Base-by-base conservation (phyloP, 2,797 vertebrate genomes). In the Coregonus suidteri region DNA sequence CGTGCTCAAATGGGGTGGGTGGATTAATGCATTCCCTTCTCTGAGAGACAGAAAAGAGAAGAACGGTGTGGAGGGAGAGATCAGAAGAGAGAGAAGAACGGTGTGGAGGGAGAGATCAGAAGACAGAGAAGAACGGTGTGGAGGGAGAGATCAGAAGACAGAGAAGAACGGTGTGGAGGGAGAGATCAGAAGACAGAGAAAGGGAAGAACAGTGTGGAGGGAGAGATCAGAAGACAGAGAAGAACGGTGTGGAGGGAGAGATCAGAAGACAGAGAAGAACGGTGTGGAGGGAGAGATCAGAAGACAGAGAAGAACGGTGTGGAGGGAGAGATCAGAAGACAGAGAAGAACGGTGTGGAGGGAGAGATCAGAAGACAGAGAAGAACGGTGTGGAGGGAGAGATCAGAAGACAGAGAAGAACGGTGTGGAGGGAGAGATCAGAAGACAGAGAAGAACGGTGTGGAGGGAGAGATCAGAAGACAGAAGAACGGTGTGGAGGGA, bases 31-130 rank as follows among this genome's bases (percentile, higher is more conserved):
- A 13, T 47, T 41, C 35, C 47, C 34, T 47, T 70, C 68, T 20
- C 31, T n/a, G 7, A 25, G 71, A 56, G 51, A 34, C 25, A 25
- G 25, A 6, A 34, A 35, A 37, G 16, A 69, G 52, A 35, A n/a
- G 18, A 56, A 30, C 4, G 14, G 62, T 51, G 6, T 30, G 30
- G 13, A 14, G n/a, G 64, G 41, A 13, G 41, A 13, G 31, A 68
- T 68, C 30, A 73, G 77, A 67, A 72, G 18, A 14, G 64, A 4
- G 62, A 70, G 20, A 73, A 74, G 25, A 25, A 25, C 25, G 25
- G 25, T 25, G 25, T 25, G 25, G 25, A 25, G 25, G 25, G 64
- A 4, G 62, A 70, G 20, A 25, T 25, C 25, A 25, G 25, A 25
- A 56, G 51, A 34, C 25, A 25, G 25, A 6, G 25, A 35, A n/a